Percentiles rank a stretch among this genome's conserved stretches.
These are phyloP conservation scores for Druon quercuslanigerum DNA, from an alignment of 1,140 invertebrate species.

Conservation along the genomic window DNA sequence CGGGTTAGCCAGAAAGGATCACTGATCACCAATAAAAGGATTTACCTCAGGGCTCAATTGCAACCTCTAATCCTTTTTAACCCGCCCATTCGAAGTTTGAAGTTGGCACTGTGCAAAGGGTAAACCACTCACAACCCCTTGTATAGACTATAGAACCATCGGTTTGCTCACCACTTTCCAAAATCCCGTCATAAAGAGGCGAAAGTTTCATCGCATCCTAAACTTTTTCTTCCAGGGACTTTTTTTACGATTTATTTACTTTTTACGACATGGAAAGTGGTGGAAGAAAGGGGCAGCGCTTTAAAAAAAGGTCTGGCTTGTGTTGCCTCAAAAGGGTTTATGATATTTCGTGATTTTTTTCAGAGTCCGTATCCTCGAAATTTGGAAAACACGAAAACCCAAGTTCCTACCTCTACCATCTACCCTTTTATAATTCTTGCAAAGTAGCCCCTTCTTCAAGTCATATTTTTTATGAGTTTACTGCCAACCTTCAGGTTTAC, in stretches of 20 bases:
- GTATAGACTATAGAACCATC: constrained; percentile 46
- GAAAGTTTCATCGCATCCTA: constrained; percentile 47
- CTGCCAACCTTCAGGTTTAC: constrained; percentile 58
- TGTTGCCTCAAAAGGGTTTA: constrained; percentile 64
- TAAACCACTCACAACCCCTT: constrained; percentile 67
- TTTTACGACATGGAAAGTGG: constrained; percentile 39
- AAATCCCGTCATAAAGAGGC: constrained; percentile 46
- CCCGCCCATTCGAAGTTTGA: constrained; percentile 57
- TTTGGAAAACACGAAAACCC: constrained; percentile 39
- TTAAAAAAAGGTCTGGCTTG: constrained; percentile 50
- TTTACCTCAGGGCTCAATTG: constrained; percentile 56
- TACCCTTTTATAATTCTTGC: constrained; percentile 67
- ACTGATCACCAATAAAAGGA: constrained; percentile 73
- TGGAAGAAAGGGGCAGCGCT: constrained; percentile 46
- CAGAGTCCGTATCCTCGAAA: constrained; percentile 17
- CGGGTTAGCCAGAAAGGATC: constrained; percentile 67
- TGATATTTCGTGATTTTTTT: constrained; percentile 52
- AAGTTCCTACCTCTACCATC: not conserved
- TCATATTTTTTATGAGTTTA: constrained; percentile 67
- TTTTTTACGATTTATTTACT: constrained; percentile 55
- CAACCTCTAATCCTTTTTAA: constrained; percentile 67
- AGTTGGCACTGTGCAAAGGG: constrained; percentile 57
- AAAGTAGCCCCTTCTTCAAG: constrained; percentile 62
- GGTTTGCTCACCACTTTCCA: constrained; percentile 33
- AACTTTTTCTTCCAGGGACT: not conserved